Evolutionary conservation across 2,888 invertebrate genomes (phyloP), one percentile per base, ranked within the genome.

Genomic region (Euplagia quadripunctaria): DNA sequence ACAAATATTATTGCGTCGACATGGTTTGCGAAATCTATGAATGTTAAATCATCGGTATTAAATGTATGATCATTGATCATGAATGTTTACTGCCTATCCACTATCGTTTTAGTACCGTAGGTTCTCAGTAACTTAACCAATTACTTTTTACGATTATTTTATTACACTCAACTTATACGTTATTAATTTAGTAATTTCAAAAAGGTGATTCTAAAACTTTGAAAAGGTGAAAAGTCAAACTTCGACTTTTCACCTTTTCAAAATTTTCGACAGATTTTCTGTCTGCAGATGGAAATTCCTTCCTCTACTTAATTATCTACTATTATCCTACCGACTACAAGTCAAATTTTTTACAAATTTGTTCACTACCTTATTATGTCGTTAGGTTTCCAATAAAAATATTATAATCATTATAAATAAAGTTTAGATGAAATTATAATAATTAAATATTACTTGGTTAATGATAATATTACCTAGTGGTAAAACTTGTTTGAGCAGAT

Each of bases 1-100:
- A 64, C 20, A 67, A 73, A 70, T 61, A 69, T 73, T 51, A 63
- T 73, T 71, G 69, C 42, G 64, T 43, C n/a, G 72, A 76, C 64
- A 65, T 65, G 42, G 58, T 52, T 78, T 74, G 42, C 16, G 20
- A 71, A 75, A 75, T 64, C 20, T 65, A 46, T 79, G 9, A 65
- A 64, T 52, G 52, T 61, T 43, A 64, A 74, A 67, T 55, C n/a
- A 61, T 20, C 55, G 16, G 20, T 61, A 69, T 61, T 69, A 11
- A 49, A 61, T 69, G 5, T 11, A 58, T 46, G 68, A 68, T 46
- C 61, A n/a, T 55, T 68, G 43, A 67, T 17, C 17, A 61, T 68
- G 64, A 67, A 52, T 49, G 17, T 51, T 41, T 52, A 52, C 6
- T 31, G 67, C 7, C 43, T n/a, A 42, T 46, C 31, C 43, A 51